Conservation (phyloP, 1,140 invertebrate genomes). For the Stegodyphus dumicola region DNA sequence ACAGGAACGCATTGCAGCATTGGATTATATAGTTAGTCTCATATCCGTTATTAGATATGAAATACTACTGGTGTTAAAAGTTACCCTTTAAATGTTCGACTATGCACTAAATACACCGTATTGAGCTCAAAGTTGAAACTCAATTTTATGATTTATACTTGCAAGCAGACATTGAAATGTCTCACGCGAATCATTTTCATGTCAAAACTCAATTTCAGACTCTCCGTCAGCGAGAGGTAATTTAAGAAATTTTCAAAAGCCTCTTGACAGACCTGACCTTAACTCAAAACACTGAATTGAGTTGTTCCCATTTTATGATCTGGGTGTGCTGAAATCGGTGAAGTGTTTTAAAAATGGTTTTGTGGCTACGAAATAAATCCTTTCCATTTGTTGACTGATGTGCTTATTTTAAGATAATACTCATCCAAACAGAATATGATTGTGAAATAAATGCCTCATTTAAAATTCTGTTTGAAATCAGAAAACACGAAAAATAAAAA, state of each 20-base stretch:
- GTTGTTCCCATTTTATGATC: not conserved
- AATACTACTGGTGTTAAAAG: not conserved
- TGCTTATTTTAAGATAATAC: too few species aligned
- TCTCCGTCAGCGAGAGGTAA: too few species aligned
- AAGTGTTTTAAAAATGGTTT: constrained; percentile 15
- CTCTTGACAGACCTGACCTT: not conserved
- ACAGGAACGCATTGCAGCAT: too few species aligned
- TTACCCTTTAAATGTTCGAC: not conserved
- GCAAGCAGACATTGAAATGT: not conserved
- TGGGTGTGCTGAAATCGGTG: constrained; percentile 14
- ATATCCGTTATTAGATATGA: not conserved
- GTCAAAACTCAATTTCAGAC: too few species aligned
- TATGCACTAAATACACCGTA: not conserved
- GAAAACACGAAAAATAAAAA: too few species aligned
- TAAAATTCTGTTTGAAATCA: too few species aligned
- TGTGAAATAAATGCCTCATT: too few species aligned
- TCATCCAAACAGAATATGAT: too few species aligned
- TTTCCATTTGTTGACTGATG: too few species aligned
- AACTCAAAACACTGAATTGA: not conserved
- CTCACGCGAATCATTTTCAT: too few species aligned
- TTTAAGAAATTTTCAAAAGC: too few species aligned
- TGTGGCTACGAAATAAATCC: not conserved
- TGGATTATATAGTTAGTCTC: not conserved
- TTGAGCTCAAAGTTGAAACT: not conserved
- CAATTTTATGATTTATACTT: not conserved